Evolutionary conservation across 2,888 invertebrate species (phyloP).

Genomic region (Limnephilus marmoratus): DNA sequence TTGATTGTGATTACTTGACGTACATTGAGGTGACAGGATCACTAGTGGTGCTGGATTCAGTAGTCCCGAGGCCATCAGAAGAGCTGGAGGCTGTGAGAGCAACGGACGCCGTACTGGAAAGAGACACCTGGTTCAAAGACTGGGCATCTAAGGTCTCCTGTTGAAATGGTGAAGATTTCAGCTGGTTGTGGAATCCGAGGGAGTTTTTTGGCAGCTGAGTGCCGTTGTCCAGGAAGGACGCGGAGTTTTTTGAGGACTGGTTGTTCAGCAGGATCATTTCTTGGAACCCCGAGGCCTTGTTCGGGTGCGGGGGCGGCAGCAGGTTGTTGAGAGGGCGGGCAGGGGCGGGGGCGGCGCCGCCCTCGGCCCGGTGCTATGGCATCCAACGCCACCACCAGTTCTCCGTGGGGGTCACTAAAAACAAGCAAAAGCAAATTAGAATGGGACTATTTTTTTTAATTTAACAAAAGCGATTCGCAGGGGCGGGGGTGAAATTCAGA

Average conservation of each 20-base stretch:
- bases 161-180: conserved; percentile 35
- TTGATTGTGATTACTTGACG: conserved; percentile 45
- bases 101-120: conserved; percentile 59
- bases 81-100: conserved; percentile 64
- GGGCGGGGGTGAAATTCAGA: background rate
- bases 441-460: background rate
- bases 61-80: conserved; percentile 61
- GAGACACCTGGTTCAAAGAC: conserved; percentile 54
- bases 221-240: conserved; percentile 28
- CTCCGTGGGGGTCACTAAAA: conserved; percentile 78
- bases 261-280: conserved; percentile 31
- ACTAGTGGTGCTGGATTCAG: conserved; percentile 64
- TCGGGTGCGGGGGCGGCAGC: conserved; percentile 68
- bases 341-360: conserved; percentile 70
- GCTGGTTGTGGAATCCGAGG: conserved; percentile 35
- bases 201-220: conserved; percentile 44
- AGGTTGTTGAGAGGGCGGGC: conserved; percentile 58
- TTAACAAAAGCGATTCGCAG: background rate
- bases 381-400: conserved; percentile 79
- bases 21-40: conserved; percentile 64
- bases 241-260: conserved; percentile 26
- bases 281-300: conserved; percentile 63
- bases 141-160: conserved; percentile 42
- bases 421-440: conserved; percentile 64
- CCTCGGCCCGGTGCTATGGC: conserved; percentile 78